Evolutionary conservation across 1,140 invertebrate species (phyloP).

Genomic region (Drosophila sulfurigaster): DNA sequence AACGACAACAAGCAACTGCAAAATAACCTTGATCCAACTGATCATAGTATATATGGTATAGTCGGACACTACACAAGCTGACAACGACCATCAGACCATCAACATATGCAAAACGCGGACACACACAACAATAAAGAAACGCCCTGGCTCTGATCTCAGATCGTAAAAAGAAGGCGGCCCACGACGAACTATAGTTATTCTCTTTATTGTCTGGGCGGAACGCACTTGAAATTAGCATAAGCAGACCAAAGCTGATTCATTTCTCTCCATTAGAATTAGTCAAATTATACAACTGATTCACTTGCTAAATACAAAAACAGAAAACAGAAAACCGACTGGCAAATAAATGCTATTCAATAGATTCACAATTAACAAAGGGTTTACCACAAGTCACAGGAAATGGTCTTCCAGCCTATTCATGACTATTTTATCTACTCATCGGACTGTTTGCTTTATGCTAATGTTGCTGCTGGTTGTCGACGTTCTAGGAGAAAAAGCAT

Average conservation of each 20-base stretch:
- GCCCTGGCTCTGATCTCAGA: conserved; percentile 17
- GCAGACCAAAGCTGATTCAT: conserved; percentile 68
- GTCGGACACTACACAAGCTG: conserved; percentile 9
- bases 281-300: conserved; percentile 74
- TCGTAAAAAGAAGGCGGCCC: conserved; percentile 55
- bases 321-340: conserved; percentile 33
- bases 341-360: conserved; percentile 45
- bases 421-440: background rate
- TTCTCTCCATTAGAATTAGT: conserved; percentile 72
- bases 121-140: conserved; percentile 28
- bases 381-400: conserved; percentile 39
- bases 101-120: conserved; percentile 37
- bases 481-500: too few relatives aligned
- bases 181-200: conserved; percentile 19
- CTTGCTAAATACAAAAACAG: conserved; percentile 37
- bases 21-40: conserved; percentile 47
- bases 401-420: conserved; percentile 27
- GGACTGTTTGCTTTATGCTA: background rate
- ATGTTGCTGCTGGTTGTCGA: background rate
- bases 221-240: conserved; percentile 72
- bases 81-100: conserved; percentile 17
- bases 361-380: conserved; percentile 50
- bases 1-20: conserved; percentile 59
- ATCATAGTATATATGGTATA: conserved; percentile 2
- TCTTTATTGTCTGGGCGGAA: conserved; percentile 38